A percentile compares a stretch with the other conserved stretches of the same genome.
These are phyloP conservation scores for Rhineura floridana DNA, from an alignment of 2,113 vertebrate species.

Conservation along the genomic window DNA sequence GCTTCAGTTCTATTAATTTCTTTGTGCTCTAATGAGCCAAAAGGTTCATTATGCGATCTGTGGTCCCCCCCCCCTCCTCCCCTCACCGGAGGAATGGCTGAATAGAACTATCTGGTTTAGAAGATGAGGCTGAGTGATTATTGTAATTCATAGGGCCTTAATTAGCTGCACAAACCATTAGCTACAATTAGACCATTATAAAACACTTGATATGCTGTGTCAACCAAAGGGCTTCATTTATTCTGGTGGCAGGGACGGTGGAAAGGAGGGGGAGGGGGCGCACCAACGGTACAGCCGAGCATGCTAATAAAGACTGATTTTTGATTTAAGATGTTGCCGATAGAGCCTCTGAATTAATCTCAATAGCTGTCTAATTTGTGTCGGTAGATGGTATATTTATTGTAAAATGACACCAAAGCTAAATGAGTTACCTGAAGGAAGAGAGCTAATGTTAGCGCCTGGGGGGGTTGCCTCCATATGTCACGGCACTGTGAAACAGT, in stretches of 20 bases:
- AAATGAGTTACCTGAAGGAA: slow-evolving; percentile 87
- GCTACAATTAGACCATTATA: slow-evolving; percentile 99
- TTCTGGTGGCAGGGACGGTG: slow-evolving; percentile 78
- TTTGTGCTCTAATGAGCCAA: slow-evolving; percentile 56
- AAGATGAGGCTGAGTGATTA: slow-evolving; percentile 97
- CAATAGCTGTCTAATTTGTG: slow-evolving; percentile 90
- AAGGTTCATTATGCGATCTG: slow-evolving; percentile 39
- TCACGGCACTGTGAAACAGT: slow-evolving; percentile 55
- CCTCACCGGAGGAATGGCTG: slow-evolving; percentile 75
- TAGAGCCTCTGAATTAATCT: slow-evolving; percentile 88
- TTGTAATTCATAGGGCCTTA: slow-evolving; percentile 99
- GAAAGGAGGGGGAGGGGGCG: slow-evolving; percentile 61
- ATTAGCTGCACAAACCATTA: slow-evolving; percentile 99
- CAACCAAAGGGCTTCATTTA: slow-evolving; percentile 86
- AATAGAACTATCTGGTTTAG: slow-evolving; percentile 84
- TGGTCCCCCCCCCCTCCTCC: slow-evolving; percentile 32
- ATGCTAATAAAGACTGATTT: slow-evolving; percentile 85
- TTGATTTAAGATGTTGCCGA: slow-evolving; percentile 87
- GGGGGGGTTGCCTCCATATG: slow-evolving; percentile 78
- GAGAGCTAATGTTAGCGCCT: slow-evolving; percentile 81
- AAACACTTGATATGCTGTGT: slow-evolving; percentile 91
- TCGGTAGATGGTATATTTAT: slow-evolving; percentile 87
- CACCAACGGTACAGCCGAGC: slow-evolving; percentile 68
- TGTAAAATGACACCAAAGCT: slow-evolving; percentile 85
- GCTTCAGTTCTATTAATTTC: slow-evolving; percentile 55